Conservation (phyloP, 2,113 vertebrate species). For the Pantherophis guttatus region DNA sequence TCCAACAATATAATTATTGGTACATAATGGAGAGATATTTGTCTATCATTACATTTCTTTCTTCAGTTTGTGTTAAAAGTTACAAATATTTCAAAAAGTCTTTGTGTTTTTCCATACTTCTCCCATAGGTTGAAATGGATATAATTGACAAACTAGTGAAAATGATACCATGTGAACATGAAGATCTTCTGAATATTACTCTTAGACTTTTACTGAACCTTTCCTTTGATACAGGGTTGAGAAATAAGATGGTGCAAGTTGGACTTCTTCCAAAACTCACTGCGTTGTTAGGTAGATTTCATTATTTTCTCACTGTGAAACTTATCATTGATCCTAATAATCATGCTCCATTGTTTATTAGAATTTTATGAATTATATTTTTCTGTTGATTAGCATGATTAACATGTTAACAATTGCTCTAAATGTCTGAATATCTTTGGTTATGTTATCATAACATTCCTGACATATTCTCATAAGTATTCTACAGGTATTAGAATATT, state of each 20-base stretch:
- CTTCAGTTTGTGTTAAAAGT: background rate
- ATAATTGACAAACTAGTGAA: constrained; percentile 86
- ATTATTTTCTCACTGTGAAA: background rate
- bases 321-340: background rate
- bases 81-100: background rate
- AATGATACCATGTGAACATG: constrained; percentile 85
- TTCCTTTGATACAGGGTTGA: constrained; percentile 88
- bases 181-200: constrained; percentile 84
- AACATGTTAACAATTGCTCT: background rate
- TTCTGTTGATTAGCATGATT: background rate
- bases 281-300: constrained; percentile 79
- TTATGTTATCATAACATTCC: background rate
- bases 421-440: background rate
- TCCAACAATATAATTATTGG: background rate
- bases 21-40: background rate
- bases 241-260: constrained; percentile 90
- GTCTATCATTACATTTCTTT: background rate
- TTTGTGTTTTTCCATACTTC: constrained; percentile 6
- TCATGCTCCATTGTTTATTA: background rate
- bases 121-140: constrained; percentile 82
- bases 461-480: background rate
- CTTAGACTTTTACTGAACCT: constrained; percentile 87
- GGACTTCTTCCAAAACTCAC: constrained; percentile 88
- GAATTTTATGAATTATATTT: background rate
- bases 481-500: background rate